These are phyloP conservation scores for Trogon melanurus DNA, from an alignment of 2,113 vertebrate genomes.

Conservation along the genomic window DNA sequence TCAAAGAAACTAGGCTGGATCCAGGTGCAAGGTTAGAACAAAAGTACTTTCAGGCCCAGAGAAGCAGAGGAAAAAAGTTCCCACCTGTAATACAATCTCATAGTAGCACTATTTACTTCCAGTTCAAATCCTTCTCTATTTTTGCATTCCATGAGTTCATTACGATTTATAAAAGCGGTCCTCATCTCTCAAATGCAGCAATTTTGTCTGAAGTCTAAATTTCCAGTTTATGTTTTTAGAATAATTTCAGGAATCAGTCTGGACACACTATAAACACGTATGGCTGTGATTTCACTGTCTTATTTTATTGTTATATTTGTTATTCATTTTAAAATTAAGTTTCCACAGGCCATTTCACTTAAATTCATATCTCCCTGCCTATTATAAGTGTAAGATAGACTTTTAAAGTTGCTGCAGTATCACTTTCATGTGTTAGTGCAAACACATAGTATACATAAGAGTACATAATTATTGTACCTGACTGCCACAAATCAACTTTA, in stretches of 20 bases:
- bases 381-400: neutral
- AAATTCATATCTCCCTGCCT: neutral
- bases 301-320: neutral
- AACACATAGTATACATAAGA: neutral
- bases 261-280: neutral
- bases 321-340: neutral
- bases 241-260: neutral
- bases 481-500: conserved; percentile 64
- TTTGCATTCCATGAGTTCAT: neutral
- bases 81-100: neutral
- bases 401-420: neutral
- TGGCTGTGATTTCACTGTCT: neutral
- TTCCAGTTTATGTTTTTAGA: neutral
- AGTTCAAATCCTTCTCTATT: neutral
- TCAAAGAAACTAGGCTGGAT: conserved; percentile 48
- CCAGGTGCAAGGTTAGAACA: conserved; percentile 68
- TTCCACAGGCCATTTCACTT: neutral
- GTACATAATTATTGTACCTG: conserved; percentile 53
- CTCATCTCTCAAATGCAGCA: neutral
- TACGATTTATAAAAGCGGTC: neutral
- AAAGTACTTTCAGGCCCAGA: conserved; percentile 43
- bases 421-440: conserved; percentile 16
- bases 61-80: neutral
- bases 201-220: neutral
- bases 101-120: neutral